These are phyloP conservation scores for Chinchilla lanigera DNA, from an alignment of 2,113 vertebrate species.

Conservation along the genomic window DNA sequence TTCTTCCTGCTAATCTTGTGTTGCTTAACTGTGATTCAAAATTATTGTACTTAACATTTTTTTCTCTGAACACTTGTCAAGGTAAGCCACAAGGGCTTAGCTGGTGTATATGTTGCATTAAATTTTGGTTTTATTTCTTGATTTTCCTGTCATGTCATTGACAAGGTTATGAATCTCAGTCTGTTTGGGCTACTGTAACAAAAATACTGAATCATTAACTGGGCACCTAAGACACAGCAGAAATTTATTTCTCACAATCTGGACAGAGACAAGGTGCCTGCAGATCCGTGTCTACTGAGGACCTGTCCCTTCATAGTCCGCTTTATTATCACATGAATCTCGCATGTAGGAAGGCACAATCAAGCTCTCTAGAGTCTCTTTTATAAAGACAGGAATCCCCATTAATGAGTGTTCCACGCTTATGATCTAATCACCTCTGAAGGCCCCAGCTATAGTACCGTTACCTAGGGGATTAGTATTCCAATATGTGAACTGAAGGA, in stretches of 20 bases:
- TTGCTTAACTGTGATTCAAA: background rate
- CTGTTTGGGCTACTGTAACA: background rate
- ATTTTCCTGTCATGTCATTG: background rate
- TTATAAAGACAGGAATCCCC: background rate
- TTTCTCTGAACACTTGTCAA: background rate
- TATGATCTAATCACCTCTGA: background rate
- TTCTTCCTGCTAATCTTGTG: background rate
- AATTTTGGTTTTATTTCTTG: constrained; percentile 14
- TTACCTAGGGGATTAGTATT: background rate
- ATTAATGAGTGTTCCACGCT: background rate
- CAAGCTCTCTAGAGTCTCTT: background rate
- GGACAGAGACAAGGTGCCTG: background rate
- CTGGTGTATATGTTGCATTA: background rate
- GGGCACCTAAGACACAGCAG: background rate
- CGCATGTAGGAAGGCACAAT: background rate
- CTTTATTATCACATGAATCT: background rate
- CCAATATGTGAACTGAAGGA: background rate
- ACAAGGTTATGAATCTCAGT: background rate
- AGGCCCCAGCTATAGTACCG: background rate
- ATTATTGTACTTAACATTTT: background rate
- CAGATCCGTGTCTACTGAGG: background rate
- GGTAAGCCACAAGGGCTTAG: background rate
- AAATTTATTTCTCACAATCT: background rate
- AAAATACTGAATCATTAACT: background rate
- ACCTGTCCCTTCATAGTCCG: too few relatives aligned